phyloP scores from a whole-genome alignment of 1,140 invertebrate genomes.

The Zaprionus lachaisei region DNA sequence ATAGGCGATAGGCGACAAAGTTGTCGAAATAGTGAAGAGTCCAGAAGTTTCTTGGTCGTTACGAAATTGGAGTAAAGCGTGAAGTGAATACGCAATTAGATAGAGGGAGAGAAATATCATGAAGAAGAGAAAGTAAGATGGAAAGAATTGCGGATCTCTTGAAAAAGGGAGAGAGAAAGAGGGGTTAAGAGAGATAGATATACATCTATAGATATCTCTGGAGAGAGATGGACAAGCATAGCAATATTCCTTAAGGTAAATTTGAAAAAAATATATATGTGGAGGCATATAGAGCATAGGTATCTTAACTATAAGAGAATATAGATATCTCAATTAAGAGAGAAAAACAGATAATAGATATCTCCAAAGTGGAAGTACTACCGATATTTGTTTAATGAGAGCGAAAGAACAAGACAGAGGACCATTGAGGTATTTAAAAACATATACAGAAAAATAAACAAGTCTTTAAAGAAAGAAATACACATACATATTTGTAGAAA shows the following conservation, averaged over 20 bases:
- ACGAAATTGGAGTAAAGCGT: background rate
- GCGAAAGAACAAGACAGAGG: background rate
- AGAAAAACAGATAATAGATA: too few relatives aligned
- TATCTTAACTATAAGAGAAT: too few relatives aligned
- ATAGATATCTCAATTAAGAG: too few relatives aligned
- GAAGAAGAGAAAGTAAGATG: background rate
- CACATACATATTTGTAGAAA: too few relatives aligned
- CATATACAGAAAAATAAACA: background rate
- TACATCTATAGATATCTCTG: background rate
- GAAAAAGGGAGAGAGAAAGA: background rate
- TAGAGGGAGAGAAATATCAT: background rate
- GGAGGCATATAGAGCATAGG: background rate
- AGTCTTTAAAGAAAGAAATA: too few relatives aligned
- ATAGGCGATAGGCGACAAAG: constrained; percentile 47
- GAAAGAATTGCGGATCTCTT: background rate
- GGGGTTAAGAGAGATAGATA: background rate
- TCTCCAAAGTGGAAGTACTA: background rate
- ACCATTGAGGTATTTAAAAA: background rate
- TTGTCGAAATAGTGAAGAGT: constrained; percentile 5
- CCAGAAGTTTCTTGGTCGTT: background rate
- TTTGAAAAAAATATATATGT: background rate
- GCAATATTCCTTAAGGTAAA: background rate
- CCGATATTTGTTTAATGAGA: background rate
- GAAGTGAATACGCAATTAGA: background rate
- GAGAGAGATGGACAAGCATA: background rate